Conservation (phyloP, 2,888 invertebrate species). For the Drosophila prostipennis region DNA sequence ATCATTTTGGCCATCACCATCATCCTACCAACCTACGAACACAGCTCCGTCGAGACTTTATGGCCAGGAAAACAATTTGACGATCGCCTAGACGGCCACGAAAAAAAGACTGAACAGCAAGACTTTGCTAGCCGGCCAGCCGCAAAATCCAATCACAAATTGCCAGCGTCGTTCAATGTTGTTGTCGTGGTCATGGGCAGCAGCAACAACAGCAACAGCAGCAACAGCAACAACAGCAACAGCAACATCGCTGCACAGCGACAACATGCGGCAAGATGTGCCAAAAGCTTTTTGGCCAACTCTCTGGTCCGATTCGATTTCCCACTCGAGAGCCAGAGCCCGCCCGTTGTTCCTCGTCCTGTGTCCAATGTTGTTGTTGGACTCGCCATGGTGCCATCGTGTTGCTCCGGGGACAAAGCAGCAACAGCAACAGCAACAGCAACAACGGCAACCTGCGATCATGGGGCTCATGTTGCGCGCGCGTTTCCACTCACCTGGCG, state of each 20-base stretch:
- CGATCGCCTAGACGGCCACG: constrained; percentile 19
- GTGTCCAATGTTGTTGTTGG: constrained; percentile 42
- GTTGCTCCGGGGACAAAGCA: constrained; percentile 56
- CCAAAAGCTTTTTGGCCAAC: constrained; percentile 59
- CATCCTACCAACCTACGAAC: not conserved
- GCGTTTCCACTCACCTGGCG: constrained; percentile 79
- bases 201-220: constrained; percentile 8
- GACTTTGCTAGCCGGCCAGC: constrained; percentile 24
- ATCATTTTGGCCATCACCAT: constrained; percentile 1
- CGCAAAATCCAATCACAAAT: constrained; percentile 74
- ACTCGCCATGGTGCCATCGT: constrained; percentile 72
- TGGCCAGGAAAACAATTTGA: constrained; percentile 34
- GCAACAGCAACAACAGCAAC: constrained; percentile 11
- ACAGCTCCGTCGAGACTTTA: constrained; percentile 5
- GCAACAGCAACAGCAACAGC: constrained; percentile 15
- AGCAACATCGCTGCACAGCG: constrained; percentile 22
- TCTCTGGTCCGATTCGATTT: constrained; percentile 13
- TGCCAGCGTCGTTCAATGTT: constrained; percentile 64
- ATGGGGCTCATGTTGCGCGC: constrained; percentile 70
- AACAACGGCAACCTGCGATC: constrained; percentile 20
- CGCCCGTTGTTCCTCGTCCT: constrained; percentile 47
- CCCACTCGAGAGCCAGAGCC: constrained; percentile 17
- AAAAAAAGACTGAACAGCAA: not conserved
- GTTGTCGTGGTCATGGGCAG: constrained; percentile 65
- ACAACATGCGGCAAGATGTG: constrained; percentile 72